Evolutionary conservation across 30 jellyfish, hydroid and myxozoan genomes (phyloP).

Genomic region (Mastigias papua): DNA sequence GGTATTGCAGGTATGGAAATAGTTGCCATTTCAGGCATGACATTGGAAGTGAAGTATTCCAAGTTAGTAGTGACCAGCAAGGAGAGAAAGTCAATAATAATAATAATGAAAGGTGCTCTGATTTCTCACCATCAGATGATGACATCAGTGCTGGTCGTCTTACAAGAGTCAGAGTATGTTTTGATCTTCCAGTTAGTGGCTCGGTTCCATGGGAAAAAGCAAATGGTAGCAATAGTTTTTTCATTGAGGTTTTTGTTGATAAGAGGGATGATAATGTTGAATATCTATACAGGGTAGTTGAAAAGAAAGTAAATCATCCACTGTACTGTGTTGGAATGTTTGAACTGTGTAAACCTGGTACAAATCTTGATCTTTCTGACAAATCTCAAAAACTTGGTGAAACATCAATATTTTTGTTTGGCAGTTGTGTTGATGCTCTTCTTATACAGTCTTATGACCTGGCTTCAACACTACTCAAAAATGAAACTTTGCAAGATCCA

Average conservation of each 20-base stretch:
- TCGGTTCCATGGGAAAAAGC: slow-evolving; percentile 45
- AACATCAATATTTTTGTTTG: slow-evolving; percentile 44
- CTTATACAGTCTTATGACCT: slow-evolving; percentile 54
- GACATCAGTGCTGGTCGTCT: slow-evolving; percentile 64
- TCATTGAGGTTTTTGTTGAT: slow-evolving; percentile 66
- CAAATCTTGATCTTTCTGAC: slow-evolving; percentile 60
- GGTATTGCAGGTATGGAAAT: slow-evolving; percentile 67
- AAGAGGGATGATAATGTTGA: slow-evolving; percentile 64
- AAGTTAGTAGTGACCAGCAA: not conserved
- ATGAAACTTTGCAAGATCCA: not conserved
- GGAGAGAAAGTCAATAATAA: not conserved
- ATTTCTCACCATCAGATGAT: slow-evolving; percentile 62
- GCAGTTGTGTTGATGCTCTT: slow-evolving; percentile 71
- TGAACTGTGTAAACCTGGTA: slow-evolving; percentile 40
- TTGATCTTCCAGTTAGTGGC: slow-evolving; percentile 50
- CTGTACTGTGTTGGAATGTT: slow-evolving; percentile 36
- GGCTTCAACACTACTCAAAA: slow-evolving; percentile 9
- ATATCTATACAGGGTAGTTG: slow-evolving; percentile 47
- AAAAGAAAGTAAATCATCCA: slow-evolving; percentile 52
- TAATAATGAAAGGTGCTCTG: not conserved
- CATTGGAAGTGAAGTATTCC: not conserved
- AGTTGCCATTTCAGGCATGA: slow-evolving; percentile 57
- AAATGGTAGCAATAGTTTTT: slow-evolving; percentile 8
- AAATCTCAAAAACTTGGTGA: slow-evolving; percentile 42
- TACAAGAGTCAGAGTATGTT: slow-evolving; percentile 48